phyloP scores from a whole-genome alignment of 2,113 vertebrate species.

The Bombycilla garrulus region DNA sequence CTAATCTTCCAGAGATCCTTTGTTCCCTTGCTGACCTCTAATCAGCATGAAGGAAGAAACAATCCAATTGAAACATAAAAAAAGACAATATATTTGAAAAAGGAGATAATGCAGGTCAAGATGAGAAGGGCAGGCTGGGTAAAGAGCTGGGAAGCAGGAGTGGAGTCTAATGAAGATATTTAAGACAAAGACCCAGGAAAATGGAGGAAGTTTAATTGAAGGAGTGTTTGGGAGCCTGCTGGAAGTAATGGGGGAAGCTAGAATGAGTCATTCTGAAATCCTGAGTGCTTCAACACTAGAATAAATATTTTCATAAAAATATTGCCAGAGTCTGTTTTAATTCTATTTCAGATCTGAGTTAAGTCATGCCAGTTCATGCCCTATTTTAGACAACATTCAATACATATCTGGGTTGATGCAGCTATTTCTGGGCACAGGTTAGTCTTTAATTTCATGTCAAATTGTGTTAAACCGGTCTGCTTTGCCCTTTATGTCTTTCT shows the following conservation, averaged over 20 bases:
- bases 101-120: neutral
- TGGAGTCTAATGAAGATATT: neutral
- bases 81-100: neutral
- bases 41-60: neutral
- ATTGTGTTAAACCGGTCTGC: neutral
- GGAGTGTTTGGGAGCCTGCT: neutral
- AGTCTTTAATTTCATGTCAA: constrained; percentile 1
- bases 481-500: constrained; percentile 5
- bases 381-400: constrained; percentile 19
- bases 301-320: neutral
- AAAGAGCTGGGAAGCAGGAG: neutral
- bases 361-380: constrained; percentile 32
- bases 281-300: neutral
- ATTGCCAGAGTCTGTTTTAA: neutral
- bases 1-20: constrained; percentile 7
- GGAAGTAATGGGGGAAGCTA: neutral
- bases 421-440: constrained; percentile 34
- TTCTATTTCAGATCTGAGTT: constrained; percentile 15
- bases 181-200: neutral
- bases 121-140: neutral
- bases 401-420: constrained; percentile 38
- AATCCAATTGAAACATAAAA: neutral
- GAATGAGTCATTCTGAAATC: neutral
- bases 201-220: neutral
- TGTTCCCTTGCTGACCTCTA: neutral